Conservation (phyloP, 2,888 invertebrate genomes). For the Eubasilissa splendida region DNA sequence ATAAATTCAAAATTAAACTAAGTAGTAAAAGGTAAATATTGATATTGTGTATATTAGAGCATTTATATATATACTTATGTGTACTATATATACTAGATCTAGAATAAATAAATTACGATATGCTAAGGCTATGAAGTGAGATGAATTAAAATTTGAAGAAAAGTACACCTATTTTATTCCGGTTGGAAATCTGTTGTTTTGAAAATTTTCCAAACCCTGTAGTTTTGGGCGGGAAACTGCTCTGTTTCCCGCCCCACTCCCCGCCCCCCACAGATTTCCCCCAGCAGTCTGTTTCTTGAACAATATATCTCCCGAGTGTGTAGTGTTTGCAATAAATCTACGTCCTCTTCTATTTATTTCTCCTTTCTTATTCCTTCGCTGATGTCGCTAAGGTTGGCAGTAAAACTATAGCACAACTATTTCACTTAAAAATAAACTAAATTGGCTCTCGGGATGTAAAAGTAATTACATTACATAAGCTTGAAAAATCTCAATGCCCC, state of each 20-base stretch:
- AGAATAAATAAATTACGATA: too few species aligned
- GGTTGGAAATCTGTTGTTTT: not conserved
- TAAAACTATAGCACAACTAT: conserved; percentile 42
- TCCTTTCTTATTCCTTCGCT: conserved; percentile 60
- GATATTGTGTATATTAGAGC: too few species aligned
- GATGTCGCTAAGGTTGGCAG: conserved; percentile 50
- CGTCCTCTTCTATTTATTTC: conserved; percentile 69
- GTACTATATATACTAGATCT: too few species aligned
- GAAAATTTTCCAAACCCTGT: conserved; percentile 6
- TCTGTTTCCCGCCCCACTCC: conserved; percentile 52
- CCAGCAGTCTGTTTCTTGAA: conserved; percentile 60
- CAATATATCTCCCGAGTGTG: conserved; percentile 58
- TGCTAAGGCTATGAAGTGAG: too few species aligned
- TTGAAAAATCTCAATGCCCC: too few species aligned
- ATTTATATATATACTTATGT: too few species aligned
- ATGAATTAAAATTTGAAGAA: too few species aligned
- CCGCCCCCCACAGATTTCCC: conserved; percentile 63
- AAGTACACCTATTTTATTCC: not conserved
- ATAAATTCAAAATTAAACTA: too few species aligned
- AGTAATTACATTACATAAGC: not conserved
- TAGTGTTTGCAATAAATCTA: conserved; percentile 70
- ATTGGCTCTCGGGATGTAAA: conserved; percentile 19
- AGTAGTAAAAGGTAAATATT: too few species aligned
- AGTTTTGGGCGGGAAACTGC: conserved; percentile 2
- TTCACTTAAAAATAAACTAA: conserved; percentile 30